Percentiles rank a stretch among this genome's conserved stretches.
These are phyloP conservation scores for Brachyptera risi DNA, from an alignment of 2,888 invertebrate species.

Conservation along the genomic window DNA sequence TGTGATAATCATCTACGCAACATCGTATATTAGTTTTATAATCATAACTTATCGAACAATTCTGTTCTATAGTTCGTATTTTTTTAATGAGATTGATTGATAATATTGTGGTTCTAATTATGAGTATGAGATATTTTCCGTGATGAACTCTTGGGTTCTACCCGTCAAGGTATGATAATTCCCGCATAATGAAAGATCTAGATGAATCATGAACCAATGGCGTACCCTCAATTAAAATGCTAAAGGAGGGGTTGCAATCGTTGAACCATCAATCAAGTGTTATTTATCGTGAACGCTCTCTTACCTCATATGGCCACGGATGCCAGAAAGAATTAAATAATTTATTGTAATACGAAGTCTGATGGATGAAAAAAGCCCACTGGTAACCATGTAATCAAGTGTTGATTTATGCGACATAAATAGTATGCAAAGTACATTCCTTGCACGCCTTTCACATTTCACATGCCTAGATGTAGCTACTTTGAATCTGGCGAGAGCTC, in stretches of 20 bases:
- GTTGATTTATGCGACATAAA: constrained; percentile 30
- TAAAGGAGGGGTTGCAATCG: not conserved
- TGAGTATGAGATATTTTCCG: no score
- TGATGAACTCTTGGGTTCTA: no score
- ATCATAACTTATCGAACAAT: no score
- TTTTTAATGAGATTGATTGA: no score
- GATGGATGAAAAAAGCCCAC: constrained; percentile 7
- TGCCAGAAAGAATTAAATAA: constrained; percentile 19
- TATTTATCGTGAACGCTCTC: constrained; percentile 15
- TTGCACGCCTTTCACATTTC: constrained; percentile 21
- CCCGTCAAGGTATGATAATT: no score
- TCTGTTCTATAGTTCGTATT: no score
- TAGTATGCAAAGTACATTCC: constrained; percentile 29
- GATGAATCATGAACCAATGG: not conserved
- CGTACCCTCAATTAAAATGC: not conserved
- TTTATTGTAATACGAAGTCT: constrained; percentile 17
- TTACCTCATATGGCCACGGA: constrained; percentile 15
- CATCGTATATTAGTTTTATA: no score
- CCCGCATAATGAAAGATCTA: no score
- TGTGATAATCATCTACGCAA: no score
- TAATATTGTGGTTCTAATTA: no score
- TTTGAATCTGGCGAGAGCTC: not conserved
- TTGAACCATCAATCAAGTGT: constrained; percentile 18
- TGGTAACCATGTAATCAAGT: constrained; percentile 28
- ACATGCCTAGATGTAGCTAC: constrained; percentile 19